Conservation (phyloP, 2,888 invertebrate genomes). For the Neria commutata region DNA sequence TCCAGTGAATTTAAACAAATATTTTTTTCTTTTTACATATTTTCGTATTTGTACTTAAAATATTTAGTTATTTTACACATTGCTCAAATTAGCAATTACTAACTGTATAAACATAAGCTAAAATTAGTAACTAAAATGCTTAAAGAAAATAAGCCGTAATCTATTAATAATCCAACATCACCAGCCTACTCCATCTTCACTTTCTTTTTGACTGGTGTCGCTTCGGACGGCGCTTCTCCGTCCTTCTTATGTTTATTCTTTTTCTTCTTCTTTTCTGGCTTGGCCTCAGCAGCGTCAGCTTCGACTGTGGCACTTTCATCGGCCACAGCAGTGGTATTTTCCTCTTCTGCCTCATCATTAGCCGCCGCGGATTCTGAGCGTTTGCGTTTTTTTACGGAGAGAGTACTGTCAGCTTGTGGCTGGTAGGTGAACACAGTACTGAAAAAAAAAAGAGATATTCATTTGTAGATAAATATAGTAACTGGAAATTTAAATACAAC, state of each 20-base stretch:
- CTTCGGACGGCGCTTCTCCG: conserved; percentile 33
- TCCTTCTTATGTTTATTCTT: conserved; percentile 47
- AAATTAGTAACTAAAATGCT: conserved; percentile 6
- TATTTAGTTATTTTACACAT: no score
- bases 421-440: conserved; percentile 83
- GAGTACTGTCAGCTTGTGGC: conserved; percentile 79
- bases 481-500: neutral
- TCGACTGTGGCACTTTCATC: conserved; percentile 49
- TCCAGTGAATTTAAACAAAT: no score
- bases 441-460: conserved; percentile 48
- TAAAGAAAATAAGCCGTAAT: neutral
- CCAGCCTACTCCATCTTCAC: conserved; percentile 26
- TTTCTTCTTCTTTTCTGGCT: conserved; percentile 52
- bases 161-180: conserved; percentile 27
- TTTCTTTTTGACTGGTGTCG: conserved; percentile 30
- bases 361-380: conserved; percentile 61
- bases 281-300: conserved; percentile 18
- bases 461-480: neutral
- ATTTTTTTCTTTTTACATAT: no score
- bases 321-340: conserved; percentile 39
- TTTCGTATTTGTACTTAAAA: no score
- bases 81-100: no score
- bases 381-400: conserved; percentile 66
- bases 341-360: conserved; percentile 21
- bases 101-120: no score